Conservation (phyloP, 2,888 invertebrate species). For the Stenchaetothrips biformis region DNA sequence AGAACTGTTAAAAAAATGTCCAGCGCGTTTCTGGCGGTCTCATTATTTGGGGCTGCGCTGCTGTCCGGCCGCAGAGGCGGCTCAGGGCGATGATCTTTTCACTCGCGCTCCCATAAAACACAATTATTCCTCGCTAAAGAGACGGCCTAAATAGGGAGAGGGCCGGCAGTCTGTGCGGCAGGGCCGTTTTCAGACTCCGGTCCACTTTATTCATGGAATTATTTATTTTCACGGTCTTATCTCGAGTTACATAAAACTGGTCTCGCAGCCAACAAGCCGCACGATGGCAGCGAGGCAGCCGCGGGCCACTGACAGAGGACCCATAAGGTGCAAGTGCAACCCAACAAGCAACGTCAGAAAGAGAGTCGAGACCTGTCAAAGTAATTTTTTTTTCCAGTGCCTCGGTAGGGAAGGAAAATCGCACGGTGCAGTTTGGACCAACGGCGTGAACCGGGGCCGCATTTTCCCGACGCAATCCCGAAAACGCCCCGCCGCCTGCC, state of each 20-base stretch:
- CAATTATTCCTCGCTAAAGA: background rate
- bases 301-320: too few relatives aligned
- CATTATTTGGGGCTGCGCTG: background rate
- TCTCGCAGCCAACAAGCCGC: background rate
- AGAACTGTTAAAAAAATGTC: background rate
- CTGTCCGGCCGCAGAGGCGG: background rate
- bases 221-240: slow-evolving; percentile 13
- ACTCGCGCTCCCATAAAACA: background rate
- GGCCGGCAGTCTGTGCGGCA: background rate
- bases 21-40: background rate
- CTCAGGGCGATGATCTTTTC: background rate
- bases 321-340: too few relatives aligned
- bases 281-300: background rate
- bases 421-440: too few relatives aligned
- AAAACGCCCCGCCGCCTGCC: too few relatives aligned
- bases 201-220: slow-evolving; percentile 20
- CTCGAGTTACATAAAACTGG: background rate
- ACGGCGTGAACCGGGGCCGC: too few relatives aligned
- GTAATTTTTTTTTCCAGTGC: too few relatives aligned
- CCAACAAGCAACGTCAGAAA: too few relatives aligned
- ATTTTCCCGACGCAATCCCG: too few relatives aligned
- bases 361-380: too few relatives aligned
- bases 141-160: background rate
- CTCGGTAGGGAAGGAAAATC: too few relatives aligned
- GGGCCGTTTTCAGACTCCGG: background rate